Evolutionary conservation across 2,888 invertebrate genomes (phyloP).

Genomic region (Drosophila subsilvestris): DNA sequence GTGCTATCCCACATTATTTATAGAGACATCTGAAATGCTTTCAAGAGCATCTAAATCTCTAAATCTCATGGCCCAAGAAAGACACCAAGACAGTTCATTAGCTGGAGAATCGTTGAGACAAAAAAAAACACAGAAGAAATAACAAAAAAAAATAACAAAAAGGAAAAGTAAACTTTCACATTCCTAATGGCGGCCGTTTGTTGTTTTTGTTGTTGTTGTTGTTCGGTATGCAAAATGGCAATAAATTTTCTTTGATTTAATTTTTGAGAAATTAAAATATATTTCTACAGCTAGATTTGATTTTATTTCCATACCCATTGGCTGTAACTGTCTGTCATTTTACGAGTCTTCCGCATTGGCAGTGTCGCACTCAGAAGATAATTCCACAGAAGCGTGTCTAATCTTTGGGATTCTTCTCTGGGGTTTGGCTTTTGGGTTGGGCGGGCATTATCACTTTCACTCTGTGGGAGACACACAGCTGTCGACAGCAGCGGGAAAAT

Average conservation of each 20-base stretch:
- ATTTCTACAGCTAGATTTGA: slow-evolving; percentile 26
- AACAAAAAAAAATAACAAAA: slow-evolving; percentile 33
- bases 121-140: slow-evolving; percentile 12
- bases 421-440: slow-evolving; percentile 17
- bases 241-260: slow-evolving; percentile 66
- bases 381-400: slow-evolving; percentile 43
- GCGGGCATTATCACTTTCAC: slow-evolving; percentile 46
- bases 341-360: slow-evolving; percentile 64
- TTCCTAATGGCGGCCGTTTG: slow-evolving; percentile 55
- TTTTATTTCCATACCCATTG: slow-evolving; percentile 10
- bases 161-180: slow-evolving; percentile 77
- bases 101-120: slow-evolving; percentile 28
- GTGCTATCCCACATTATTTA: slow-evolving; percentile 26
- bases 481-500: slow-evolving; percentile 50
- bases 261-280: slow-evolving; percentile 65
- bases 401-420: slow-evolving; percentile 50
- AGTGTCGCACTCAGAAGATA: slow-evolving; percentile 31
- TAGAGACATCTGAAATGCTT: background rate
- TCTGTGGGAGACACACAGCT: slow-evolving; percentile 9
- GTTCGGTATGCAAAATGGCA: slow-evolving; percentile 50
- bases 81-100: slow-evolving; percentile 64
- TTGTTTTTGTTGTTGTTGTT: slow-evolving; percentile 23
- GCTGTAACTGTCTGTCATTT: background rate
- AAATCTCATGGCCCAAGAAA: slow-evolving; percentile 42
- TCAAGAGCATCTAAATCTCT: slow-evolving; percentile 11